These are phyloP conservation scores for Phataginus tricuspis DNA, from an alignment of 2,797 vertebrate genomes.

Conservation along the genomic window DNA sequence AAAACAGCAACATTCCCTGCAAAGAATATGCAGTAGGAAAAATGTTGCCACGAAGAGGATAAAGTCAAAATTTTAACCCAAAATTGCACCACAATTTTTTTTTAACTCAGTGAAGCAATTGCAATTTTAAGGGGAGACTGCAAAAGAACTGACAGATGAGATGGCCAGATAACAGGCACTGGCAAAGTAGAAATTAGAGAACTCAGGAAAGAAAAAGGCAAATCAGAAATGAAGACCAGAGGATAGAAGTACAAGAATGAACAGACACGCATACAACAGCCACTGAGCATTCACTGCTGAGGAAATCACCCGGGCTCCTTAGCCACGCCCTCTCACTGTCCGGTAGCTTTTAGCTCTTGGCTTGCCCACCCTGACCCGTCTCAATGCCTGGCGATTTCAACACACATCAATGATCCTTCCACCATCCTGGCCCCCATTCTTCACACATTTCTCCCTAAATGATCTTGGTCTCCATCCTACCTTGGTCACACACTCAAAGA, in stretches of 20 bases:
- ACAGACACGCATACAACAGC: neutral
- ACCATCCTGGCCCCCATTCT: neutral
- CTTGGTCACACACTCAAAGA: neutral
- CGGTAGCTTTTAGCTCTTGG: neutral
- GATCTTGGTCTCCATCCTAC: neutral
- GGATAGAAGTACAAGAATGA: neutral
- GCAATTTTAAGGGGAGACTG: neutral
- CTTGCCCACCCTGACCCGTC: neutral
- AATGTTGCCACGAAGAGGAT: neutral
- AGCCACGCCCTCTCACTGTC: accelerated
- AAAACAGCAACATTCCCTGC: neutral
- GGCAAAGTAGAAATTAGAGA: neutral
- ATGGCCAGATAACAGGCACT: neutral
- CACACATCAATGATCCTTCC: neutral
- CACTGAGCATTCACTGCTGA: too few species aligned
- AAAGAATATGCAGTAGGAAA: neutral
- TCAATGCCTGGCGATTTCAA: neutral
- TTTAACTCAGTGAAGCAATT: neutral
- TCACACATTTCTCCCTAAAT: neutral
- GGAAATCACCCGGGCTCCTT: neutral
- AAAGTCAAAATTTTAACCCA: neutral
- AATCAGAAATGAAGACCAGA: neutral
- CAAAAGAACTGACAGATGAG: neutral
- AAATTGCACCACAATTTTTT: neutral
- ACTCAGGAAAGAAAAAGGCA: neutral